Evolutionary conservation across 2,888 invertebrate species (phyloP).

Genomic region (Nomada fabriciana): DNA sequence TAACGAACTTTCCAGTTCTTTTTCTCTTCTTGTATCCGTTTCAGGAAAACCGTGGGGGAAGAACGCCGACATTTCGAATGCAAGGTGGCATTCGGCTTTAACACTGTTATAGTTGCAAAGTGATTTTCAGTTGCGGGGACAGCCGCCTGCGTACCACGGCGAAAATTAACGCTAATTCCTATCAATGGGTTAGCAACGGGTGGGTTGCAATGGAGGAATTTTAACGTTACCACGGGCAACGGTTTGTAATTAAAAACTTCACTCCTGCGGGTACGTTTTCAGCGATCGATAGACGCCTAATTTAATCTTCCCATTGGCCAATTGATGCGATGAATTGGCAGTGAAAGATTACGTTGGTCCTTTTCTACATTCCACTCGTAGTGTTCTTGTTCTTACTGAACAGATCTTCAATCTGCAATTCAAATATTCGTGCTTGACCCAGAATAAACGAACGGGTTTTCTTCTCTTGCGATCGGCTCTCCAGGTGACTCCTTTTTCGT

Average conservation of each 20-base stretch:
- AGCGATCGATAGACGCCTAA: slow-evolving; percentile 12
- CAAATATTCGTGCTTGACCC: slow-evolving; percentile 51
- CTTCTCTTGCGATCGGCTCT: slow-evolving; percentile 7
- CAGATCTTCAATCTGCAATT: slow-evolving; percentile 51
- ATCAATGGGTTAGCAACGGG: slow-evolving; percentile 3
- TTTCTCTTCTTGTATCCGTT: slow-evolving; percentile 24
- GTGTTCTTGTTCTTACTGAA: slow-evolving; percentile 25
- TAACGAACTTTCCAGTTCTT: slow-evolving; percentile 53
- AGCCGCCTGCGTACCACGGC: background rate
- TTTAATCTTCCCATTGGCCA: slow-evolving; percentile 26
- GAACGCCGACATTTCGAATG: slow-evolving; percentile 56
- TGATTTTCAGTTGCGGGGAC: slow-evolving; percentile 41
- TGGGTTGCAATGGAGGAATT: background rate
- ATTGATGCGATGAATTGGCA: slow-evolving; percentile 33
- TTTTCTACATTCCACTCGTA: background rate
- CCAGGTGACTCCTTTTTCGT: slow-evolving; percentile 10
- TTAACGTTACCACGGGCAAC: slow-evolving; percentile 1
- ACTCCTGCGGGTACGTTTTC: background rate
- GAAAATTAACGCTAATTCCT: background rate
- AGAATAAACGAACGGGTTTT: slow-evolving; percentile 45
- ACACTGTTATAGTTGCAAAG: slow-evolving; percentile 47
- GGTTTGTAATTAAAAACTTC: slow-evolving; percentile 21
- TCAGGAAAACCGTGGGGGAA: slow-evolving; percentile 24
- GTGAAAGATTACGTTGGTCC: slow-evolving; percentile 29
- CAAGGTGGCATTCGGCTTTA: slow-evolving; percentile 55